Evolutionary conservation across 2,888 invertebrate species (phyloP), one percentile per base, ranked within the genome.

Genomic region (Papilio demoleus): DNA sequence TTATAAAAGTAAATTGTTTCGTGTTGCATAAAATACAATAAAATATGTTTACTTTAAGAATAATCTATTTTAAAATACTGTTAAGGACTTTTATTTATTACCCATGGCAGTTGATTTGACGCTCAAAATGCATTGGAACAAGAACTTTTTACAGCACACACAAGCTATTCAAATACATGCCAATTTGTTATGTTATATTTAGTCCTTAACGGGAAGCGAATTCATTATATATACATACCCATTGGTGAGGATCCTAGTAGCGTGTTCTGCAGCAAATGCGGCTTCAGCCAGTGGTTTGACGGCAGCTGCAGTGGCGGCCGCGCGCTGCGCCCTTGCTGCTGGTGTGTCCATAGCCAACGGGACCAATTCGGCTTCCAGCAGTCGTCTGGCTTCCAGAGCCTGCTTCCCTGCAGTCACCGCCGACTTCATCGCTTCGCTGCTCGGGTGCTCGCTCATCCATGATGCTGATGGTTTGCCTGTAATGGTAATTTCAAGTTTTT

Each of bases 191-290:
- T 12, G 4, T 14, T 4, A 4, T 12, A 11, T 4, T 38, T 4
- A 14, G 38, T 38, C 3, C 38, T n/a, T 4, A n/a, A 4, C 19
- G 9, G 9, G 9, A 6, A 47, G 47, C 3, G 47, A 47, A 6
- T 2, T 45, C 45, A 3, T 3, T 8, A 1, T 19, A 1, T 27
- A n/a, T 53, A 85, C 92, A 81, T 83, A 94, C 88, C 89, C 90
- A 74, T 88, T 88, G 0, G 93, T 90, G 12, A 96, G 85, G 11
- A 84, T 88, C 76, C 90, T 93, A 0, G 96, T 95, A 0, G 96
- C 97, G 58, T 94, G 93, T 74, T 96, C 95, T 72, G 95, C 94
- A 0, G 94, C 94, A 77, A 94, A 95, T 0, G 96, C 97, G 0
- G 94, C 88, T 11, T 95, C 89, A 0, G 96, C 94, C 50, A 96